Percentiles rank a stretch among this genome's conserved stretches.
Evolutionary conservation across 2,888 invertebrate species (phyloP).

Genomic region (Metopia argyrocephala): DNA sequence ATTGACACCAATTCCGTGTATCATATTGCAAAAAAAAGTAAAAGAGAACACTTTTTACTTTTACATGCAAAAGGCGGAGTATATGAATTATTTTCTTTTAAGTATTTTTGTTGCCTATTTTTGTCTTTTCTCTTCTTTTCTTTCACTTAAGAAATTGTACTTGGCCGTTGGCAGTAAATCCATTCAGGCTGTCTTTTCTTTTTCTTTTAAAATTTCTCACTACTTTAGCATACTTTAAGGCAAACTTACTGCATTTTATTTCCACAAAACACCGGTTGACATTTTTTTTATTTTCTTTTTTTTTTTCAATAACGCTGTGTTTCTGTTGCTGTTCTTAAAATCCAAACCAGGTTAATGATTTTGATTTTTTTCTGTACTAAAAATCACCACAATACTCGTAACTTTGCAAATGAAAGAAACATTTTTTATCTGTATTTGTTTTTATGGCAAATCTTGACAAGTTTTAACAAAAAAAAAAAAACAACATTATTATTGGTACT

Average conservation of each 20-base stretch:
- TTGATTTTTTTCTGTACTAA: slow-evolving; percentile 7
- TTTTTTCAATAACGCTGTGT: neutral
- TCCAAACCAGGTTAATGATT: slow-evolving; percentile 52
- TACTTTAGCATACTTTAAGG: slow-evolving; percentile 27
- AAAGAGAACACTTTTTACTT: too few relatives aligned
- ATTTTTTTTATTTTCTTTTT: neutral
- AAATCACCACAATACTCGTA: neutral
- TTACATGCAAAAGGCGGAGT: slow-evolving; percentile 35
- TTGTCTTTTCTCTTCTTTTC: neutral
- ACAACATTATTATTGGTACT: neutral
- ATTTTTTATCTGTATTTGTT: neutral
- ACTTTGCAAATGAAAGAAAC: too few relatives aligned
- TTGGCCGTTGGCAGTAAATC: slow-evolving; percentile 55
- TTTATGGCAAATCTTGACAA: neutral
- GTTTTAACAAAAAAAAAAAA: neutral
- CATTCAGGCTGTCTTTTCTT: neutral
- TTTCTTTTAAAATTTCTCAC: too few relatives aligned
- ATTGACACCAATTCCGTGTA: slow-evolving; percentile 44
- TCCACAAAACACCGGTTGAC: neutral
- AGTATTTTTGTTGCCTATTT: neutral
- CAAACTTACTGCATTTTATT: slow-evolving; percentile 29
- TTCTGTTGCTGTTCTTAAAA: neutral
- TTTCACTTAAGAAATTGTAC: slow-evolving; percentile 46
- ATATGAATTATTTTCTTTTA: slow-evolving; percentile 11
- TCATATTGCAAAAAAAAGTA: neutral